Base-by-base conservation (phyloP, 53 echinoderm and acorn worm species). In the Holothuria scabra region DNA sequence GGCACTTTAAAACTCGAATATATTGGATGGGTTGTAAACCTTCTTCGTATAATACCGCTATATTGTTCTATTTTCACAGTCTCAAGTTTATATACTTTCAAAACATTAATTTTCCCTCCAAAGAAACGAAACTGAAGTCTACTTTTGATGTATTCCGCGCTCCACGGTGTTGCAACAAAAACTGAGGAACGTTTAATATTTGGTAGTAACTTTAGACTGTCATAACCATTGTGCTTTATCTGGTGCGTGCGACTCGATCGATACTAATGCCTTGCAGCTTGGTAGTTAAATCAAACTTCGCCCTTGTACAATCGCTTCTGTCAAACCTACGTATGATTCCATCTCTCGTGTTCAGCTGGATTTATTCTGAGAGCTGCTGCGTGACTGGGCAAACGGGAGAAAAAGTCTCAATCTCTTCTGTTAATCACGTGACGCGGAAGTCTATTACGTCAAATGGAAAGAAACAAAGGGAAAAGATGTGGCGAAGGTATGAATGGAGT, bases 251-350 rank as follows among this genome's bases (percentile, higher is more conserved):
- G 25, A 72, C 21, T 41, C 46, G 48, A 72, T 72, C 72, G 46
- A 72, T 72, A 72, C 72, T 46, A 46, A 44, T 72, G 72, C 72
- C 72, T 72, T 72, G 9, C 9, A 72, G 72, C 72, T 20, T 48
- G 24, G 5, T 65, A 29, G 31, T 65, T 28, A 65, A 31, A 65
- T 65, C 31, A 29, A 31, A 31, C 28, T 65, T 65, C 65, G 28
- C 31, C 31, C 72, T 72, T 72, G 32, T 44, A 44, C 46, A 24
- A 48, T 72, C 72, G 46, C 69, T 69, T 33, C 16, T 69, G 69
- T 33, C 69, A 21, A 69, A 41, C 22, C 13, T 37, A 69, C 69
- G 69, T 69, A 20, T 69, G 34, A 69, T 30, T 69, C 69, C 34
- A 37, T 33, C 13, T 21, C 13, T 13, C 13, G 19, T 21, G 32